phyloP scores from a whole-genome alignment of 2,797 vertebrate species.

The Argyrosomus regius region DNA sequence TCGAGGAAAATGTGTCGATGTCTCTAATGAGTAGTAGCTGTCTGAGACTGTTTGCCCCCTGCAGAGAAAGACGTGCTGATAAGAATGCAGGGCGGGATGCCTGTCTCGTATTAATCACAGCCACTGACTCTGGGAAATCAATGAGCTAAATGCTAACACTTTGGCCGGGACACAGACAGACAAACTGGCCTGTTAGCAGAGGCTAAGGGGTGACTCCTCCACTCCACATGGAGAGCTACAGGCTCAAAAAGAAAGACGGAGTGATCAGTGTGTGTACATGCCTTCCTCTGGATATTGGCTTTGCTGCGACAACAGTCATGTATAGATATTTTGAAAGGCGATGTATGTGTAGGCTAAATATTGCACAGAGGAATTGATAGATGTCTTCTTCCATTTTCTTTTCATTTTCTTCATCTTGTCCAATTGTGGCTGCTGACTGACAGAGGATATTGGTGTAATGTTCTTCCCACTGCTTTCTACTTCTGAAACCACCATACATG shows the following conservation, averaged over 20 bases:
- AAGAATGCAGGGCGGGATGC: conserved; percentile 45
- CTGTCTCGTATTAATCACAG: conserved; percentile 69
- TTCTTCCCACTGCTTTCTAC: neutral
- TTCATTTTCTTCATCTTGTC: conserved; percentile 21
- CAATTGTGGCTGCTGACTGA: conserved; percentile 1
- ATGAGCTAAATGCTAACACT: conserved; percentile 67
- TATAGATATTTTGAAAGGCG: neutral
- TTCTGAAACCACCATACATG: neutral
- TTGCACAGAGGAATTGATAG: conserved; percentile 3
- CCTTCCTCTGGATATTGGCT: conserved; percentile 1
- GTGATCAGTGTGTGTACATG: neutral
- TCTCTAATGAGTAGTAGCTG: conserved; percentile 26
- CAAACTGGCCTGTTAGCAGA: conserved; percentile 55
- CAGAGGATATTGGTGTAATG: neutral
- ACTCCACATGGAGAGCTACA: conserved; percentile 15
- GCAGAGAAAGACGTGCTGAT: conserved; percentile 46
- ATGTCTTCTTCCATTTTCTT: neutral
- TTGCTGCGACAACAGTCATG: conserved; percentile 8
- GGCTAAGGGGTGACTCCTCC: conserved; percentile 47
- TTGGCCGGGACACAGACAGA: conserved; percentile 59
- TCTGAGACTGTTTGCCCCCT: conserved; percentile 4
- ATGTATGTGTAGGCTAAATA: conserved; percentile 6
- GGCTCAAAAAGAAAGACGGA: conserved; percentile 4
- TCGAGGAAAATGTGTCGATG: conserved; percentile 11
- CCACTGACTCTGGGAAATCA: conserved; percentile 70